phyloP scores from a whole-genome alignment of 2,888 invertebrate species.

The Exocentrus adspersus region DNA sequence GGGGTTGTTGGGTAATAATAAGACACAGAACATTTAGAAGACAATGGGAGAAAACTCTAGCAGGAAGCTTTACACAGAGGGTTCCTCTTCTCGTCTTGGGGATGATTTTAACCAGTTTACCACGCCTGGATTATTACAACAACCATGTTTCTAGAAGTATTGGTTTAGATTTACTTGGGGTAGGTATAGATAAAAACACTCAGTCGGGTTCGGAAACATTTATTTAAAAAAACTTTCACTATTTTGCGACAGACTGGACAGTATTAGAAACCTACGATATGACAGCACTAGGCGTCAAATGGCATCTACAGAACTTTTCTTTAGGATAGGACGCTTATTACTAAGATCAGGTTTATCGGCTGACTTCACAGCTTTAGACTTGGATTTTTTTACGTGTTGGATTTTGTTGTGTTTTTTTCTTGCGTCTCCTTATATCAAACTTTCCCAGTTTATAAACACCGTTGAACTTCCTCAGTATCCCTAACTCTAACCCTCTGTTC shows the following conservation, averaged over 20 bases:
- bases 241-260: neutral
- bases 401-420: slow-evolving; percentile 23
- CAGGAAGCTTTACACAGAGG: no score
- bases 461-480: slow-evolving; percentile 42
- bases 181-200: no score
- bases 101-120: no score
- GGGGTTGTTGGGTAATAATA: no score
- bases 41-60: no score
- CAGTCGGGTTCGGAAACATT: no score
- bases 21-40: no score
- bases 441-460: slow-evolving; percentile 40
- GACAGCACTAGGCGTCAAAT: neutral
- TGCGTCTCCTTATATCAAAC: slow-evolving; percentile 34
- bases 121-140: no score
- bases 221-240: neutral
- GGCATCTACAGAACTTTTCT: slow-evolving; percentile 26
- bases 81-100: no score
- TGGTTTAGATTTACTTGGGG: no score
- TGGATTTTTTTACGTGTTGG: slow-evolving; percentile 13
- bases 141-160: no score
- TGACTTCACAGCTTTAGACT: neutral
- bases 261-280: neutral
- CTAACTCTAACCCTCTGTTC: slow-evolving; percentile 42
- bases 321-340: neutral
- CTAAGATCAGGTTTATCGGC: neutral